phyloP scores from a whole-genome alignment of 2,888 invertebrate genomes.

The Thelaira solivaga region DNA sequence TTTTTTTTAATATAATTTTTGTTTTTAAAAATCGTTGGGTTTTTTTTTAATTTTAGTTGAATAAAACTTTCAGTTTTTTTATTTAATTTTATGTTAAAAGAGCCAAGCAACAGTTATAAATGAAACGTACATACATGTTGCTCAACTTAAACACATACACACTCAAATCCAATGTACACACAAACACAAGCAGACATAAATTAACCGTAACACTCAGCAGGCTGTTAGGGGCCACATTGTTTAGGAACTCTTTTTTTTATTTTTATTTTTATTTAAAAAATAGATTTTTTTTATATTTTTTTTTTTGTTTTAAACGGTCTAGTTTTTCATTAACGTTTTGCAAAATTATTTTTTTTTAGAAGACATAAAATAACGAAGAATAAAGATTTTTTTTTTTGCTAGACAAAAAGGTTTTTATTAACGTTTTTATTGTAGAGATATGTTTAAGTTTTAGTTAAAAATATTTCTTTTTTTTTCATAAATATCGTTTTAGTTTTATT shows the following conservation, averaged over 20 bases:
- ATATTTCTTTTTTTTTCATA: background rate
- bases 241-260: slow-evolving; percentile 56
- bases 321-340: no score
- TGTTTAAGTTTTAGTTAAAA: background rate
- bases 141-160: background rate
- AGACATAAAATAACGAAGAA: background rate
- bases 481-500: slow-evolving; percentile 9
- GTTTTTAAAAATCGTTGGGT: slow-evolving; percentile 48
- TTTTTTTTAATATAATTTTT: background rate
- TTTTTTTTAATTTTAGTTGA: slow-evolving; percentile 2
- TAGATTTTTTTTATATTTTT: background rate
- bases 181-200: no score
- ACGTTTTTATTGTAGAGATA: background rate
- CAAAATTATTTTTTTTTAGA: background rate
- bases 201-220: slow-evolving; percentile 20
- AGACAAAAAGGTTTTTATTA: background rate
- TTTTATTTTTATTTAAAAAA: slow-evolving; percentile 37
- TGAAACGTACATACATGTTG: slow-evolving; percentile 47
- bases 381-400: background rate
- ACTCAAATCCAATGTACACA: no score
- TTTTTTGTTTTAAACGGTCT: background rate
- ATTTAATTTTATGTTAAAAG: background rate
- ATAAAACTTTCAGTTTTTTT: background rate
- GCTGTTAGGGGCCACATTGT: slow-evolving; percentile 56
- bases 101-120: slow-evolving; percentile 62